These are phyloP conservation scores for Loris lydekkerianus DNA, from an alignment of 2,797 vertebrate genomes.

Conservation along the genomic window DNA sequence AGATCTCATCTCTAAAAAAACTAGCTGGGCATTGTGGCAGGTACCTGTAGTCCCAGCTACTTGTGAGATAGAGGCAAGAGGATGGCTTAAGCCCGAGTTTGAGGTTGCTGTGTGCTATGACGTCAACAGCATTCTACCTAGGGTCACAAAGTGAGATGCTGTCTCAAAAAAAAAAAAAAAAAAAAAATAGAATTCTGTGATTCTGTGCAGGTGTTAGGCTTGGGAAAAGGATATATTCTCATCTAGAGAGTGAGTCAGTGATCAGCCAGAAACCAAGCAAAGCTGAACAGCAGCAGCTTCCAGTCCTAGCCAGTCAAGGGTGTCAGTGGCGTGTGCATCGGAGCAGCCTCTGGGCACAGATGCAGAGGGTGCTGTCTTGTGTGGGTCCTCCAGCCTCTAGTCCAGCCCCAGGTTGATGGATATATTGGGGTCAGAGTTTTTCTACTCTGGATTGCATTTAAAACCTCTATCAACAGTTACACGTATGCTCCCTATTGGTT, in stretches of 20 bases:
- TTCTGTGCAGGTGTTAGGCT: neutral
- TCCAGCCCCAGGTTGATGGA: neutral
- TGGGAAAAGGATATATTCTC: neutral
- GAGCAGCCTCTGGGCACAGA: neutral
- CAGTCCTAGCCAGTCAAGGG: too few species aligned
- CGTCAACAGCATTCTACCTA: too few species aligned
- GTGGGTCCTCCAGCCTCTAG: neutral
- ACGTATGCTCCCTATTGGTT: neutral
- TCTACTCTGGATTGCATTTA: neutral
- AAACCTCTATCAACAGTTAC: neutral
- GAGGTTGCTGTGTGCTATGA: too few species aligned
- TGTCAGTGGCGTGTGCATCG: rapidly evolving
- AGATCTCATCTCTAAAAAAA: too few species aligned
- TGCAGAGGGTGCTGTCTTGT: too few species aligned
- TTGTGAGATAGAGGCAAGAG: too few species aligned
- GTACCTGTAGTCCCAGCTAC: too few species aligned
- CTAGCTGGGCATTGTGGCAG: too few species aligned
- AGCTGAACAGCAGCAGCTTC: neutral
- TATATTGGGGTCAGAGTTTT: neutral
- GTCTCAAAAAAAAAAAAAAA: too few species aligned
- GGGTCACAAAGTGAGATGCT: too few species aligned
- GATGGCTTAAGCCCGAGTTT: too few species aligned
- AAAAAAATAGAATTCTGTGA: too few species aligned
- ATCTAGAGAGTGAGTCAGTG: neutral
- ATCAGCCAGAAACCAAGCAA: neutral